A percentile compares a stretch with the other conserved stretches of the same genome.
Evolutionary conservation across 53 echinoderm and acorn worm genomes (phyloP).

Genomic region (Zoroaster sp.): DNA sequence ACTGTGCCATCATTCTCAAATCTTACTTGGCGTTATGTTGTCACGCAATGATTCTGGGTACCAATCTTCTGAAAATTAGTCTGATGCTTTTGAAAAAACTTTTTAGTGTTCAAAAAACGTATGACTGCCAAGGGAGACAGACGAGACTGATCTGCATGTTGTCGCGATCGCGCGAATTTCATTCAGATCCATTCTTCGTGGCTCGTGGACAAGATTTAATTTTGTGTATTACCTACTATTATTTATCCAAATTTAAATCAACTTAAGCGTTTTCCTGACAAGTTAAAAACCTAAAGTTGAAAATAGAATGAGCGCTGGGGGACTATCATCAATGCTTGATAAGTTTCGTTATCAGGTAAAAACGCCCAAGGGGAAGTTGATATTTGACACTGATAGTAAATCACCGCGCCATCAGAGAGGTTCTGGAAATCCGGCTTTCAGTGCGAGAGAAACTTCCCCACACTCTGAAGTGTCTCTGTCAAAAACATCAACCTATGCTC

Average conservation of each 20-base stretch:
- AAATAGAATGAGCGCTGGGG: not conserved
- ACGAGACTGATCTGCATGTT: too few species aligned
- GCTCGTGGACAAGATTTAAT: not conserved
- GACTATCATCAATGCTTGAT: not conserved
- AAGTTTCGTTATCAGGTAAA: conserved; percentile 27
- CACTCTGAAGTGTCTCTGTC: not conserved
- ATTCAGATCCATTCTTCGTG: not conserved
- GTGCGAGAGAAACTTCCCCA: not conserved
- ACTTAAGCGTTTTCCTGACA: not conserved
- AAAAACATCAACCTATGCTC: not conserved
- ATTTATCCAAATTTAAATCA: not conserved
- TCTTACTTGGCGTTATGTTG: not conserved
- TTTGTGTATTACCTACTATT: too few species aligned
- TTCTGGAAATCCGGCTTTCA: too few species aligned
- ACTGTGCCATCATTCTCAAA: not conserved
- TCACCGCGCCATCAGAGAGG: not conserved
- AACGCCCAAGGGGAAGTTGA: not conserved
- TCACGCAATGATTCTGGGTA: not conserved
- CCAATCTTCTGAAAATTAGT: not conserved
- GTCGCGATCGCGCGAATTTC: not conserved
- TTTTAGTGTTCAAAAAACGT: not conserved
- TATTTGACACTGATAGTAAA: not conserved
- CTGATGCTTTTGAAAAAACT: not conserved
- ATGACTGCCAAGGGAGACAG: not conserved
- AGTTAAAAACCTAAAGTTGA: not conserved